Base-by-base conservation (phyloP, 2,113 vertebrate species). In the Tautogolabrus adspersus region DNA sequence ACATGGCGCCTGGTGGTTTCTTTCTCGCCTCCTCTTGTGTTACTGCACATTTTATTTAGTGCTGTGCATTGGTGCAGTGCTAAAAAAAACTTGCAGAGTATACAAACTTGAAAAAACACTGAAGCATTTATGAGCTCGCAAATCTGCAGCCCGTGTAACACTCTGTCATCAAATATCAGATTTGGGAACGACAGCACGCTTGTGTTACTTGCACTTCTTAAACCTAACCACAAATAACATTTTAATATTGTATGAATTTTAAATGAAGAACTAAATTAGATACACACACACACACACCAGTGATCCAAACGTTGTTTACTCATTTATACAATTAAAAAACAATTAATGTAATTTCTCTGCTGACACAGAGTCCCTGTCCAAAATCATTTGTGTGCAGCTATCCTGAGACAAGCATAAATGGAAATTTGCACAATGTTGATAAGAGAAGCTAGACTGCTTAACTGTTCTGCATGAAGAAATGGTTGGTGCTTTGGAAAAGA, bases 391-490 rank as follows among this genome's bases (percentile, higher is more conserved):
- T 49, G 47, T 15, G 59, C 55, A n/a, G 23, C 60, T 54, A 60
- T 30, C 44, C 23, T 21, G 40, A 30, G 69, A 47, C 8, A 52
- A 8, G n/a, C 38, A 44, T 47, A 55, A 63, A 72, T 56, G 72
- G 26, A 83, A 79, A 88, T 82, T 26, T 72, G 54, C 64, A 66
- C 77, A 72, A 9, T 60, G 38, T 5, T 64, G 63, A 83, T 77
- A 76, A 82, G 47, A 80, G 58, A 54, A 75, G 51, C 40, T 56
- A 66, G 62, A 83, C 44, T 67, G 52, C 10, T 73, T 52, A 79
- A 54, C 34, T 60, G 54, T 37, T 71, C 46, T 79, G 59, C 52
- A 63, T 75, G 49, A 69, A 60, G 44, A 49, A 74, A 72, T 52
- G 61, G 34, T 66, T 59, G 46, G 40, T 57, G 57, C 51, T 37